These are phyloP conservation scores for Pristionchus japonicus DNA, from an alignment of 2,888 invertebrate species.

Conservation along the genomic window DNA sequence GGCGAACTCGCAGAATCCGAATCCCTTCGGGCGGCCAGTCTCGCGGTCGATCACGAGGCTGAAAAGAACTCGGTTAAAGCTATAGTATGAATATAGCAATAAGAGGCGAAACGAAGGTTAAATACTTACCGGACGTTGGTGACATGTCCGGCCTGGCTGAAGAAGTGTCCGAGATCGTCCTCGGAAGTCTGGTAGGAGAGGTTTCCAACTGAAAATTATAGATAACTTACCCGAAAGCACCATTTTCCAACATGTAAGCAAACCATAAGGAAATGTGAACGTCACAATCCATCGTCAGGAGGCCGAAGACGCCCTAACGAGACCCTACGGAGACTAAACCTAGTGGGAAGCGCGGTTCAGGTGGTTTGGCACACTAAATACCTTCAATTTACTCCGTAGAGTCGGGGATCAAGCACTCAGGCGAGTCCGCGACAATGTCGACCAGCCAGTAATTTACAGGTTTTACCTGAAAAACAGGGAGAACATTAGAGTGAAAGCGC, in stretches of 20 bases:
- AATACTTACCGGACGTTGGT: constrained; percentile 55
- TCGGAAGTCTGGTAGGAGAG: constrained; percentile 71
- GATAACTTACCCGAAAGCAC: neutral
- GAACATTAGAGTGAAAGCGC: constrained; percentile 39
- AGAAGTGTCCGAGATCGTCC: constrained; percentile 70
- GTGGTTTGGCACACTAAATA: constrained; percentile 28
- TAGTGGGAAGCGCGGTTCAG: constrained; percentile 41
- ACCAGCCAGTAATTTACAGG: neutral
- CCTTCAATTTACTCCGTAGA: constrained; percentile 18
- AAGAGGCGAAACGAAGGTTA: neutral
- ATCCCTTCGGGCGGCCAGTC: constrained; percentile 73
- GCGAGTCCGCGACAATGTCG: neutral
- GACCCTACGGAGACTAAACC: constrained; percentile 30
- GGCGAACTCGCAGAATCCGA: constrained; percentile 74
- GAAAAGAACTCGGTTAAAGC: constrained; percentile 45
- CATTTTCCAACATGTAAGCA: neutral
- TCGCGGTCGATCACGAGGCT: constrained; percentile 73
- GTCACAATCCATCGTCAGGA: constrained; percentile 16
- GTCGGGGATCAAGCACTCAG: neutral
- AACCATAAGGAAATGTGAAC: constrained; percentile 29
- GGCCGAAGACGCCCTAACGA: constrained; percentile 34
- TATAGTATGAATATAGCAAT: neutral
- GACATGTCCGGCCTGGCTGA: constrained; percentile 68
- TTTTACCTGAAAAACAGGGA: constrained; percentile 25
- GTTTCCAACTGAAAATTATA: constrained; percentile 82